Base-by-base conservation (phyloP, 2,113 vertebrate species). In the Uria aalge region DNA sequence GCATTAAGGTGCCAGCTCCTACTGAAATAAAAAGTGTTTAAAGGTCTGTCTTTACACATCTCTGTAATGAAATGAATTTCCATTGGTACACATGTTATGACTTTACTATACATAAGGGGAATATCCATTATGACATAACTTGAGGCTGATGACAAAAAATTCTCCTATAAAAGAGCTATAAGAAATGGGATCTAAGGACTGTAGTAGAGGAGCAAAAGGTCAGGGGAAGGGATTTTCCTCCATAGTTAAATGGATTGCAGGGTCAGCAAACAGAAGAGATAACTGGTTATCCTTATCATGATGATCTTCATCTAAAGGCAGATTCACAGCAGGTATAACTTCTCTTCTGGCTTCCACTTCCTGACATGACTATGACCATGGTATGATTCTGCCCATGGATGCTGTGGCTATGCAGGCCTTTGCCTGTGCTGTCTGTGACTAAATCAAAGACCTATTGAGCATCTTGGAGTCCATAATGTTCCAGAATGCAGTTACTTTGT, bases 171-270 rank as follows among this genome's bases (percentile, higher is more conserved):
- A 15, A 43, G 41, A 43, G 14, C 3, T n/a, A 3, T 36, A 47
- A 56, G 34, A 67, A 63, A n/a, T 5, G 8, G 12, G 19, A 71
- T 52, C 21, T 41, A 72, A 69, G 15, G 9, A 17, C 6, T 78
- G 27, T 4, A 0, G 2, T 4, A 56, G 23, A 60, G 24, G 5
- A 73, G 3, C 1, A 34, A 20, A n/a, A 1, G 4, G 2, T 3
- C 5, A 4, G 4, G 2, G 5, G 20, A 64, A 68, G 8, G 8
- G 7, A 29, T 43, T 94, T 82, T 60, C 3, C 7, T 47, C 14
- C 2, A 12, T 3, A 17, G 4, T 11, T 48, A 11, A 73, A 64
- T 69, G 8, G 11, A 24, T 10, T 36, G 4, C 2, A 62, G 15
- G 5, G 11, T 9, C 24, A 64, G 34, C n/a, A 84, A 80, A 76